Base-by-base conservation (phyloP, 2,888 invertebrate species). In the Chalcosyrphus nemorum region DNA sequence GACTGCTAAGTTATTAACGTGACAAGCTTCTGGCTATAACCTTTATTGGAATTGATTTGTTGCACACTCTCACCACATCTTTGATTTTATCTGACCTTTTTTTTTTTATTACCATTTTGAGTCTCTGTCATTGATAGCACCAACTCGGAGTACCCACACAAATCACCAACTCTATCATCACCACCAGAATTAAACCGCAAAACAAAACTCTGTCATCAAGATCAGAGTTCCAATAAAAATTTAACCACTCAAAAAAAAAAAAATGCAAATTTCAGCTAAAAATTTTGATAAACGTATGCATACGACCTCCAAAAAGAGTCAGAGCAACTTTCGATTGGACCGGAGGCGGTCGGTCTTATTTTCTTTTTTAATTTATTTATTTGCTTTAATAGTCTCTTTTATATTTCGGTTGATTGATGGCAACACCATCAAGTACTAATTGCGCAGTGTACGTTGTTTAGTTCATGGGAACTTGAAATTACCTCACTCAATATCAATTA, bases 311-410 rank as follows among this genome's bases (percentile, higher is more conserved):
- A 75, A 75, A 65, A 56, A 56, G n/a, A n/a, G 11, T 35, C 45
- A 32, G 3, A 56, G 65, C 74, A 65, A 74, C 56, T 74, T 74
- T 74, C 74, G 56, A 74, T 74, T 74, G 63, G 56, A 74, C 74
- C 63, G 54, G 45, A 45, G 45, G 56, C 74, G 63, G 56, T 27
- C 21, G 41, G 29, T 11, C 29, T 15, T 29, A 19, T 41, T 29
- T 61, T 29, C 4, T 52, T 17, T 7, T 29, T 57, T 15, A 35
- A 38, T 71, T 61, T 50, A 52, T 52, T 65, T 65, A 65, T 65
- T 65, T 35, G 21, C 21, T 54, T 17, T 24, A 1, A n/a, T 7
- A 11, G 13, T 13, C 45, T 13, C 19, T 15, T 29, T 29, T 29
- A 7, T 29, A 29, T 29, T 43, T 43, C 38, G 1, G 9, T 61